Evolutionary conservation across 2,113 vertebrate genomes (phyloP).

Genomic region (Bagarius yarrelli): DNA sequence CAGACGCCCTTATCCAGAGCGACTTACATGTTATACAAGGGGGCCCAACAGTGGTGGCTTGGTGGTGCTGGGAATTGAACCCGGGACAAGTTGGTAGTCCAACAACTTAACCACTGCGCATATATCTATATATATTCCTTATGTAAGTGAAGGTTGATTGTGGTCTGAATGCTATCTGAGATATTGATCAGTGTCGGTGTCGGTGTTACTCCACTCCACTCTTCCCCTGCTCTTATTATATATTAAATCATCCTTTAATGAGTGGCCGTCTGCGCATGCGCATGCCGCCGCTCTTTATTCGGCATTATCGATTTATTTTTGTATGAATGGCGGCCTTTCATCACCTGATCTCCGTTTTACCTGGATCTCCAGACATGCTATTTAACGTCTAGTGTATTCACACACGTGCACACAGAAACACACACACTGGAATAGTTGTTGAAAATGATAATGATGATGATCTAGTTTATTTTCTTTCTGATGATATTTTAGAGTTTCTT

Average conservation of each 20-base stretch:
- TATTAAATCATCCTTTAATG: conserved; percentile 29
- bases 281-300: conserved; percentile 34
- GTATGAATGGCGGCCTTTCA: conserved; percentile 44
- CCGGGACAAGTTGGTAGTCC: too few species aligned
- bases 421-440: background rate
- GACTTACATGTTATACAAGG: too few species aligned
- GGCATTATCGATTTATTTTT: conserved; percentile 45
- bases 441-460: background rate
- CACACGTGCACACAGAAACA: background rate
- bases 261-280: conserved; percentile 41
- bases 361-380: background rate
- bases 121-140: too few species aligned
- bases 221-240: background rate
- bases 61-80: too few species aligned
- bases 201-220: conserved; percentile 7
- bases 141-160: conserved; percentile 7
- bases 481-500: background rate
- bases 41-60: too few species aligned
- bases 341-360: conserved; percentile 37
- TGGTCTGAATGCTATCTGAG: background rate
- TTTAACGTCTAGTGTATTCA: background rate
- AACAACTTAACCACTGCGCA: too few species aligned
- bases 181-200: conserved; percentile 22
- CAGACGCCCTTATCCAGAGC: too few species aligned
- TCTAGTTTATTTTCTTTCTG: background rate